Percentiles rank a stretch among this genome's conserved stretches.
These are phyloP conservation scores for Talpa occidentalis DNA, from an alignment of 2,113 vertebrate genomes.

Conservation along the genomic window DNA sequence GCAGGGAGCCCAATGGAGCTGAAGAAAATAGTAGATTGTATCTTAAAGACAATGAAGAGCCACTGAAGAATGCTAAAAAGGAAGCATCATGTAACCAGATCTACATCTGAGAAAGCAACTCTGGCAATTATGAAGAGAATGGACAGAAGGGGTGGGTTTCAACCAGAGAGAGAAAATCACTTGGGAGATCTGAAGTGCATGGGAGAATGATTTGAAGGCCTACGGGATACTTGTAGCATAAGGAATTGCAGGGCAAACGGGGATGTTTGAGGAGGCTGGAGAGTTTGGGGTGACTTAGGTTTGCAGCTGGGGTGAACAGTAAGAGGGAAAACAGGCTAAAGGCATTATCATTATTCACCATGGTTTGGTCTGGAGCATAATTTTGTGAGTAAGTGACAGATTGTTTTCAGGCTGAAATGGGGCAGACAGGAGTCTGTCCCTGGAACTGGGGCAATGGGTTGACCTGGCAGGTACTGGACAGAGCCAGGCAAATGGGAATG, in stretches of 20 bases:
- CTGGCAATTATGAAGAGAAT: background rate
- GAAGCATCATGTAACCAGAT: background rate
- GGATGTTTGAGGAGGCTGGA: background rate
- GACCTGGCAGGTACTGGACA: background rate
- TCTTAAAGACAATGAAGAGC: background rate
- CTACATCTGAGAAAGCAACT: background rate
- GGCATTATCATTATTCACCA: background rate
- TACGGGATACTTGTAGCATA: background rate
- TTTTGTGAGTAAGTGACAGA: conserved; percentile 17
- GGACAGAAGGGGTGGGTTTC: background rate
- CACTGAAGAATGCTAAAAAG: background rate
- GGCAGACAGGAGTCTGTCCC: background rate
- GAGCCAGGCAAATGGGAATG: background rate
- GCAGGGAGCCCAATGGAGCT: accelerated
- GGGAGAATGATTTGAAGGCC: background rate
- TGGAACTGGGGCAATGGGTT: background rate
- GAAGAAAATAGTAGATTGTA: background rate
- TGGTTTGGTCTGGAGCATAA: background rate
- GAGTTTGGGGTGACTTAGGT: background rate
- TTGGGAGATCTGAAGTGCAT: background rate
- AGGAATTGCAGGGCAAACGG: background rate
- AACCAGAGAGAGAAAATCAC: background rate
- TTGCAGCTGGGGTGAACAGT: background rate
- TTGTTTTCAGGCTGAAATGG: background rate
- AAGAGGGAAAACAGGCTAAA: background rate